Base-by-base conservation (phyloP, 2,797 vertebrate species). In the Chelonia mydas region DNA sequence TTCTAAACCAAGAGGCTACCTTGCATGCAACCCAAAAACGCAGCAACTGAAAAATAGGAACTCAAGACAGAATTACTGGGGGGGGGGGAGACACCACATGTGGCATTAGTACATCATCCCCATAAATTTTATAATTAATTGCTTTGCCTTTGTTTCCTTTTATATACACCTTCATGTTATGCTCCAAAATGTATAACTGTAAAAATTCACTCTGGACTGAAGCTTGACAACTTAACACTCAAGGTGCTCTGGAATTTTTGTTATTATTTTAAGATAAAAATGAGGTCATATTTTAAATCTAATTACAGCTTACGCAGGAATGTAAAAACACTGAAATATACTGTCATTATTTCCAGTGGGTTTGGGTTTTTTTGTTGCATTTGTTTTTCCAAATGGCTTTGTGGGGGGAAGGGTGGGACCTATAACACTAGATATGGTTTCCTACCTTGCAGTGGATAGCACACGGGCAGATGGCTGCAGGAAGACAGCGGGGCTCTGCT, bases 1-100 rank as follows among this genome's bases (percentile, higher is more conserved):
- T 77, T 45, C 84, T 77, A 89, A 92, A 92, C 65, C 81, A 82
- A 84, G 85, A 96, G 68, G 37, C n/a, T 90, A 2, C 23, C 74
- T n/a, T 88, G n/a, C 13, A 88, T 95, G 87, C n/a, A 78, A 54
- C 61, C n/a, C 49, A 80, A 92, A 87, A 94, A 95, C 86, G 28
- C 21, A 90, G 53, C 51, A 79, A 86, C 25, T 83, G 72, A 45
- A 49, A 96, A 88, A 94, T 51, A 94, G 17, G 85, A 93, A 92
- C 92, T 86, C 92, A 86, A 16, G 49, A 15, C 9, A 54, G 88
- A 91, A 78, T 28, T 68, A 31, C 13, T 53, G 50, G 28, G n/a
- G 3, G 92, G 16, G n/a, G n/a, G n/a, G n/a, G n/a, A n/a, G 80
- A 90, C 27, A 83, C 27, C 87, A 81, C 45, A 15, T 87, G 50